phyloP scores from a whole-genome alignment of 2,888 invertebrate species.

The Apodemia duryi region DNA sequence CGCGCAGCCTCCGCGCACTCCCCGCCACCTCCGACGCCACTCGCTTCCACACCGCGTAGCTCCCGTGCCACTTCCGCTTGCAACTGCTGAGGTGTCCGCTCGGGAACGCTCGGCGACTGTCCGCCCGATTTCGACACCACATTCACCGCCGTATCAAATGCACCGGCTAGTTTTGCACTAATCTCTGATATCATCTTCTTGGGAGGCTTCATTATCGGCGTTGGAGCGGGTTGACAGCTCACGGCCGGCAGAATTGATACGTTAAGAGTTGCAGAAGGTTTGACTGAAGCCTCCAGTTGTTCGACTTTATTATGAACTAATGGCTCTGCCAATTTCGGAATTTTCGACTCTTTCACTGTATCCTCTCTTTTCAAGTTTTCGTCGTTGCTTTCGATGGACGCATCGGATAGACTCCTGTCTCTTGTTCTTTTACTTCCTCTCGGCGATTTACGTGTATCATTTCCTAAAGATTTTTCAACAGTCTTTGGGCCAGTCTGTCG shows the following conservation, averaged over 20 bases:
- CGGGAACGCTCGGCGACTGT: constrained; percentile 30
- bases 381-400: constrained; percentile 81
- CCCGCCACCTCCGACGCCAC: constrained; percentile 36
- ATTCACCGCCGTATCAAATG: constrained; percentile 53
- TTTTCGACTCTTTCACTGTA: constrained; percentile 45
- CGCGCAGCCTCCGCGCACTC: constrained; percentile 26
- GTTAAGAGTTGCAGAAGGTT: constrained; percentile 25
- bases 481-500: constrained; percentile 71
- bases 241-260: constrained; percentile 24
- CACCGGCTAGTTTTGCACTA: constrained; percentile 57
- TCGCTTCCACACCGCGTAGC: constrained; percentile 25
- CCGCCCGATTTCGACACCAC: constrained; percentile 30
- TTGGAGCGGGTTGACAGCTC: constrained; percentile 35
- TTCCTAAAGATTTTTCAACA: constrained; percentile 43
- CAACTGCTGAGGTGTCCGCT: constrained; percentile 21
- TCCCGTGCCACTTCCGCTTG: constrained; percentile 23
- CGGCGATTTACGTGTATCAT: constrained; percentile 81
- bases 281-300: constrained; percentile 26
- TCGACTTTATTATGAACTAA: constrained; percentile 38
- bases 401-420: constrained; percentile 83
- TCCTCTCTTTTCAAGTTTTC: constrained; percentile 63
- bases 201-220: constrained; percentile 63
- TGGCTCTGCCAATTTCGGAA: constrained; percentile 39
- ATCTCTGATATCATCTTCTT: constrained; percentile 72
- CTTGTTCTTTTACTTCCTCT: constrained; percentile 81